A percentile compares a stretch with the other conserved stretches of the same genome.
phyloP scores from a whole-genome alignment of 2,888 invertebrate species.

The Cephonodes hylas region DNA sequence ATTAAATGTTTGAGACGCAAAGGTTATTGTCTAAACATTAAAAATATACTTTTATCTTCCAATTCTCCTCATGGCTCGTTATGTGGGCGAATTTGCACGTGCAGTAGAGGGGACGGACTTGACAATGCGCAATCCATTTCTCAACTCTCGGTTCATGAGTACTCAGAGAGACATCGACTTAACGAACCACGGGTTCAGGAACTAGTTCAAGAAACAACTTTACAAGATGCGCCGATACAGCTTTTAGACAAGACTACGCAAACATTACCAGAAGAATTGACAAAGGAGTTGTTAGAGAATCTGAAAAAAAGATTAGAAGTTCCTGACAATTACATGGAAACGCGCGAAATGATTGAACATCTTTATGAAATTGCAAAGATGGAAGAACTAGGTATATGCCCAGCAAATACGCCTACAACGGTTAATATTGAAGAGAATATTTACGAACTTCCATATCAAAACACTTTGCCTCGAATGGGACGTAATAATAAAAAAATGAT shows the following conservation, averaged over 20 bases:
- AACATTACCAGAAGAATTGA: conserved; percentile 87
- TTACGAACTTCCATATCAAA: conserved; percentile 82
- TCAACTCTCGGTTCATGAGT: conserved; percentile 82
- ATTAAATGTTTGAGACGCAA: conserved; percentile 81
- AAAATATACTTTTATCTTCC: conserved; percentile 63
- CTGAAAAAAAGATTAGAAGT: conserved; percentile 85
- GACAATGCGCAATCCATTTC: conserved; percentile 83
- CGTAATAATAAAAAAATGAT: conserved; percentile 70
- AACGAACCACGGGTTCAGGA: conserved; percentile 79
- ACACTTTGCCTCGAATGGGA: conserved; percentile 61
- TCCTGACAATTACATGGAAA: conserved; percentile 87
- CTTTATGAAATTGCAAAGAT: conserved; percentile 87
- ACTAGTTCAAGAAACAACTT: conserved; percentile 50
- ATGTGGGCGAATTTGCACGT: conserved; percentile 61
- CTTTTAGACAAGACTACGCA: conserved; percentile 84
- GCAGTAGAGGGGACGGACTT: conserved; percentile 69
- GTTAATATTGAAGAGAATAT: conserved; percentile 76
- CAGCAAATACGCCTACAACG: conserved; percentile 49
- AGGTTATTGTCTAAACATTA: conserved; percentile 75
- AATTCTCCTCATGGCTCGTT: conserved; percentile 58
- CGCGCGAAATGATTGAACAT: conserved; percentile 88
- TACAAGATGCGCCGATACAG: conserved; percentile 48
- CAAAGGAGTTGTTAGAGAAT: conserved; percentile 86
- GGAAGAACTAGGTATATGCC: conserved; percentile 65
- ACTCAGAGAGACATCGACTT: conserved; percentile 81